These are phyloP conservation scores for Clitarchus hookeri DNA, from an alignment of 2,888 invertebrate genomes.

Conservation along the genomic window DNA sequence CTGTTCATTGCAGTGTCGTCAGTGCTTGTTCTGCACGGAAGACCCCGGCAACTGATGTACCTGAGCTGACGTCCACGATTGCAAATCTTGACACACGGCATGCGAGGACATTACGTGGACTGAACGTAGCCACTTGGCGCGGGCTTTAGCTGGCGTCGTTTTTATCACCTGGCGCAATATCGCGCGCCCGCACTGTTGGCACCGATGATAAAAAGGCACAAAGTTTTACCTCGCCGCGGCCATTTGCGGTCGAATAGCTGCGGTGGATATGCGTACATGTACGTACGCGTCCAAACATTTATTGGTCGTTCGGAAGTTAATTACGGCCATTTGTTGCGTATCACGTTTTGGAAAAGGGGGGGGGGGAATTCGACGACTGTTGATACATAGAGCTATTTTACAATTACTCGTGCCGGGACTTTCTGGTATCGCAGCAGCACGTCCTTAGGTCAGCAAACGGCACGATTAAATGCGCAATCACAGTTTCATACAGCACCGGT, in stretches of 20 bases:
- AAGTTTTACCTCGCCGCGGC: neutral
- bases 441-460: neutral
- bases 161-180: neutral
- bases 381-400: neutral
- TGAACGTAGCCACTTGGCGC: neutral
- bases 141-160: neutral
- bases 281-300: neutral
- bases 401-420: neutral
- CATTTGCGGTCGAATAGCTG: slow-evolving; percentile 5
- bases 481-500: neutral
- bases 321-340: slow-evolving; percentile 8
- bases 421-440: neutral
- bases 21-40: no score
- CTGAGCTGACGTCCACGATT: no score
- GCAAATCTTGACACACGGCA: no score
- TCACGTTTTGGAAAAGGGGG: no score
- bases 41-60: no score
- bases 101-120: no score
- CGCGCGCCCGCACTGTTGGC: neutral
- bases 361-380: no score
- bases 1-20: no score
- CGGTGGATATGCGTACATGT: neutral
- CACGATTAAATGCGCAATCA: neutral
- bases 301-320: slow-evolving; percentile 3
- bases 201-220: neutral